A percentile compares a stretch with the other conserved stretches of the same genome.
These are phyloP conservation scores for Aphidoletes aphidimyza DNA, from an alignment of 2,888 invertebrate species.

Conservation along the genomic window DNA sequence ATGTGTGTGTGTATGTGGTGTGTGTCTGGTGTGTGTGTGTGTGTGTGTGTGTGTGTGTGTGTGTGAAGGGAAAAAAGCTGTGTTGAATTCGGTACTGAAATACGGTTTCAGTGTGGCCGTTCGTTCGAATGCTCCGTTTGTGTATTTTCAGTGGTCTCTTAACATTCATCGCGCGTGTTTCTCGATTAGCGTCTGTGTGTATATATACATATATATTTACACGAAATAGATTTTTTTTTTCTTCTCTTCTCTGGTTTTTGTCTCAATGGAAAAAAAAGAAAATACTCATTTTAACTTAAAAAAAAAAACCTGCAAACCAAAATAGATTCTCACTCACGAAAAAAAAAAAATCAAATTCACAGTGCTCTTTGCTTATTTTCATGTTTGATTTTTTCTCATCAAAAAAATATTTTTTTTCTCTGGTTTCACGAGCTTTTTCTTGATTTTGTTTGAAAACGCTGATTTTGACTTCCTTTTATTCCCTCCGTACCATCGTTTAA, in stretches of 20 bases:
- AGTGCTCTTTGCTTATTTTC: too few relatives aligned
- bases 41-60: background rate
- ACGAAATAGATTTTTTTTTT: conserved; percentile 28
- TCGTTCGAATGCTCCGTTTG: conserved; percentile 1
- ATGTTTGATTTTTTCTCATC: too few relatives aligned
- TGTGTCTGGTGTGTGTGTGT: background rate
- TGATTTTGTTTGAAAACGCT: too few relatives aligned
- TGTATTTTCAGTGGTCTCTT: conserved; percentile 32
- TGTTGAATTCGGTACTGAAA: background rate
- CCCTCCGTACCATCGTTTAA: background rate
- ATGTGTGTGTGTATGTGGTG: too few relatives aligned
- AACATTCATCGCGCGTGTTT: conserved; percentile 46
- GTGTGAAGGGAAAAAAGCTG: background rate
- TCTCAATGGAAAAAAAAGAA: too few relatives aligned
- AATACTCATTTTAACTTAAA: too few relatives aligned
- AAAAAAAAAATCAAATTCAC: too few relatives aligned
- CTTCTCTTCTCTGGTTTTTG: too few relatives aligned
- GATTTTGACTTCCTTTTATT: too few relatives aligned
- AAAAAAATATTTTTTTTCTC: too few relatives aligned
- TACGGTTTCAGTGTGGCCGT: background rate
- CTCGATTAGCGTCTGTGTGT: conserved; percentile 31
- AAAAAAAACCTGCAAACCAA: background rate
- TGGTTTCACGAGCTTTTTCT: too few relatives aligned
- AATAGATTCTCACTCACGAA: too few relatives aligned
- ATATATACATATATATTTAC: conserved; percentile 1